Evolutionary conservation across 2,113 vertebrate species (phyloP), one percentile per base, ranked within the genome.

Genomic region (Rhinogobius similis): DNA sequence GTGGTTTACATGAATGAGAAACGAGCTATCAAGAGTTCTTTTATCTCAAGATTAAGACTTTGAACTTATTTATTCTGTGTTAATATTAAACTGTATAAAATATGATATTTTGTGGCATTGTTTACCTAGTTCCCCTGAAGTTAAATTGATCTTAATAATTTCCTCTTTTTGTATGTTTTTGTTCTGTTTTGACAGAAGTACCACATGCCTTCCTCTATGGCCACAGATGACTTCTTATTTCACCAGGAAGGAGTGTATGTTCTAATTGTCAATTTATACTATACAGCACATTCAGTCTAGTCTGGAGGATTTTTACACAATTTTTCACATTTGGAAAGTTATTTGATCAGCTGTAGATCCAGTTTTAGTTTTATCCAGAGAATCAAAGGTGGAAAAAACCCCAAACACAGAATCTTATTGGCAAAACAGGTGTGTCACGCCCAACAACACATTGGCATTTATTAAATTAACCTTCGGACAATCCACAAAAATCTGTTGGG

Each of bases 161-260:
- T 86, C 82, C 83, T 64, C 69, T 82, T 85, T 85, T 56, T 69
- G 55, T 87, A 62, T 69, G 27, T 85, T 77, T 59, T 76, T 36
- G 16, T 3, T 18, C 75, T 83, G 23, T 55, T 65, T 73, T 61
- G 68, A 79, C 94, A 98, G 96, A 99, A 97, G 90, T 98, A 95
- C 81, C 94, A 94, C 84, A 94, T 94, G 65, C 91, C 95, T 72
- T 96, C 91, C 72, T 85, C 95, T n/a, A 87, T 95, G 70, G 92
- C 92, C 18, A 89, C 94, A 53, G 94, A 96, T 67, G 93, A 96
- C 82, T 96, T 95, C 79, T 90, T 95, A 88, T 98, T 95, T 26
- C 95, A 96, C 70, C 95, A 96, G 91, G 92, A 95, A 61, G 81
- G 90, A 82, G 92, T 94, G 97, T 98, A 93, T 85, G 95, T 89